These are phyloP conservation scores for Hydractinia echinata DNA, from an alignment of 30 jellyfish, hydroid and myxozoan genomes.

Conservation along the genomic window DNA sequence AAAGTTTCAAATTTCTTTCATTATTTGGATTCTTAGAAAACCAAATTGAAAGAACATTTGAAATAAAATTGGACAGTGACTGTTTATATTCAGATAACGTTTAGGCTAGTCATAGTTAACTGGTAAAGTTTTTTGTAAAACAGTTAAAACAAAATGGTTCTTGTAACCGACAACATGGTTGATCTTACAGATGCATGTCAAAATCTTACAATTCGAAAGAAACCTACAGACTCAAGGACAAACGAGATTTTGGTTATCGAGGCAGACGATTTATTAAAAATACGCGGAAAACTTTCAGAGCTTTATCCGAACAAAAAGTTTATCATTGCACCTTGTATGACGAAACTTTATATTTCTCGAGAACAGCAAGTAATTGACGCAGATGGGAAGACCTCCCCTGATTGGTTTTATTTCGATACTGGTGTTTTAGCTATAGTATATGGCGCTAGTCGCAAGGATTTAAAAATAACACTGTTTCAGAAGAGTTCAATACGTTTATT, in stretches of 20 bases:
- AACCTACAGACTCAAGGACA: no score
- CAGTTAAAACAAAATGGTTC: no score
- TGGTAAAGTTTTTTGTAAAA: no score
- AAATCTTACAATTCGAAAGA: no score
- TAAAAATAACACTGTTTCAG: slow-evolving; percentile 48
- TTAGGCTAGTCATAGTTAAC: no score
- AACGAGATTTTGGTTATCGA: background rate
- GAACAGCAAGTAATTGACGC: slow-evolving; percentile 43
- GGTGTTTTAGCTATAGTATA: slow-evolving; percentile 57
- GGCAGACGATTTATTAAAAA: slow-evolving; percentile 13
- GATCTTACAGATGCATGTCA: no score
- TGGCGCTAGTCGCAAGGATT: slow-evolving; percentile 38
- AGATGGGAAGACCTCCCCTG: slow-evolving; percentile 61
- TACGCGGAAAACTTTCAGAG: background rate
- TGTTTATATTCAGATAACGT: no score
- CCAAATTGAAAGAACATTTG: no score
- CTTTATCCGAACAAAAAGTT: slow-evolving; percentile 38
- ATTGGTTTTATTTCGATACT: slow-evolving; percentile 66
- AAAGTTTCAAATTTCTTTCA: no score
- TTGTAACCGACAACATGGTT: no score
- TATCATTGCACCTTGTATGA: slow-evolving; percentile 68
- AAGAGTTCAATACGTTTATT: slow-evolving; percentile 28
- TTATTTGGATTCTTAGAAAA: no score
- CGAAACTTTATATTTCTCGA: slow-evolving; percentile 63
- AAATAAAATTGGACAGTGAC: no score